Evolutionary conservation across 2,888 invertebrate genomes (phyloP).

Genomic region (Nipponacmea schrenckii): DNA sequence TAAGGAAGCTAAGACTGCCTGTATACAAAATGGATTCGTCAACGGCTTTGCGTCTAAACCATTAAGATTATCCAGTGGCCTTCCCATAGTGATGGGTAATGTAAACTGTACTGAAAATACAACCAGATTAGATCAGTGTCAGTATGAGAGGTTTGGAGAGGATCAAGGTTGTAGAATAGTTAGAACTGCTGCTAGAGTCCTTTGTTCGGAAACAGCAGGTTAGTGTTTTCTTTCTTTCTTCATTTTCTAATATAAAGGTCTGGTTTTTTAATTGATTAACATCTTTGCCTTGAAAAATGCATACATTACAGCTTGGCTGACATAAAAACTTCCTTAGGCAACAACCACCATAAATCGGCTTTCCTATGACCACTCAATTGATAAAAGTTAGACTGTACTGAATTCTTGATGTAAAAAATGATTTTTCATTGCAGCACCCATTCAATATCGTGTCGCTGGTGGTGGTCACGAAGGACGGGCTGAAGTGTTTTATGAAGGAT

Average conservation of each 20-base stretch:
- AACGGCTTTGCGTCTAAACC: conserved; percentile 18
- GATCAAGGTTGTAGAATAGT: conserved; percentile 35
- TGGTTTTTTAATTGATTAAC: too few species aligned
- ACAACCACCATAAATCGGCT: too few species aligned
- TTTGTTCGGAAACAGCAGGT: conserved; percentile 35
- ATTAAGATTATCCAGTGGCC: conserved; percentile 12
- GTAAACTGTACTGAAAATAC: conserved; percentile 43
- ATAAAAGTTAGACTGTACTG: too few species aligned
- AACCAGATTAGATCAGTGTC: conserved; percentile 34
- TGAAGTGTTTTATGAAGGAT: conserved; percentile 48
- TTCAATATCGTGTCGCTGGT: conserved; percentile 43
- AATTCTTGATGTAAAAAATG: too few species aligned
- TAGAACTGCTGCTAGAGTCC: conserved; percentile 39
- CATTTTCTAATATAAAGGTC: too few species aligned
- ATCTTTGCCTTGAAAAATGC: too few species aligned
- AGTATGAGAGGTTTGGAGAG: conserved; percentile 30
- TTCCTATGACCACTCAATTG: too few species aligned
- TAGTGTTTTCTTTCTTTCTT: conserved; percentile 2
- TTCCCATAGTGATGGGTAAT: conserved; percentile 38
- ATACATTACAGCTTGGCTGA: too few species aligned
- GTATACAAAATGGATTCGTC: conserved; percentile 68
- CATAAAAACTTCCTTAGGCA: too few species aligned
- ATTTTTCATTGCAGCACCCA: conserved; percentile 39
- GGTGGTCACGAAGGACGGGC: conserved; percentile 39
- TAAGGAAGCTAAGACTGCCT: conserved; percentile 71